phyloP scores from a whole-genome alignment of 1,140 invertebrate genomes.

The Centruroides sculpturatus region DNA sequence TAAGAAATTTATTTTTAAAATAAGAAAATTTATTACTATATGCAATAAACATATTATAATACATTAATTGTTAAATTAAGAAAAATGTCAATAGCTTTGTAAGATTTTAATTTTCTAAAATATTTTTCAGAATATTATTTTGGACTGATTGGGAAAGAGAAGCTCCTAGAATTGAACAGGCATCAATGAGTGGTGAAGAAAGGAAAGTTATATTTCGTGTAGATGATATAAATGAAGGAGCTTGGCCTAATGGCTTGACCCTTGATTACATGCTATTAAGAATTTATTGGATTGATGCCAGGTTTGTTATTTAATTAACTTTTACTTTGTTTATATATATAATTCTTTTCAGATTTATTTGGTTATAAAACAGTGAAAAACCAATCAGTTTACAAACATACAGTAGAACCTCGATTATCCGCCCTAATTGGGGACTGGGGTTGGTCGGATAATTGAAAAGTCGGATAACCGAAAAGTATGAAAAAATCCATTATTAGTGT shows the following conservation, averaged over 20 bases:
- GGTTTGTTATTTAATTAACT: conserved; percentile 22
- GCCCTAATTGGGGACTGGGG: too few species aligned
- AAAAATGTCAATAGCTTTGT: too few species aligned
- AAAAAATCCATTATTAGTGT: too few species aligned
- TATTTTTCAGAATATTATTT: conserved; percentile 44
- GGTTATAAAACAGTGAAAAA: background rate
- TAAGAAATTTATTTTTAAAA: too few species aligned
- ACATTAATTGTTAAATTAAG: too few species aligned
- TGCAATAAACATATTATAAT: too few species aligned
- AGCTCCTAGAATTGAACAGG: conserved; percentile 38
- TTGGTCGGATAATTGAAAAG: too few species aligned
- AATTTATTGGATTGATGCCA: conserved; percentile 54
- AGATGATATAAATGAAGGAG: conserved; percentile 33
- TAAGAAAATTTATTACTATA: too few species aligned
- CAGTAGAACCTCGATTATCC: too few species aligned
- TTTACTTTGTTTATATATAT: background rate
- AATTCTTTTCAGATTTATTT: background rate
- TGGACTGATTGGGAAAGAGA: conserved; percentile 80
- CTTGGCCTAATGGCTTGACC: conserved; percentile 53
- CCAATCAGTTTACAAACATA: too few species aligned
- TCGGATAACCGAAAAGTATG: too few species aligned
- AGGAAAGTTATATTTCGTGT: conserved; percentile 33
- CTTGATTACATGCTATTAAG: conserved; percentile 41
- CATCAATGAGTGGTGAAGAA: conserved; percentile 41
- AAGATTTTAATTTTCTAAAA: too few species aligned